Evolutionary conservation across 2,888 invertebrate species (phyloP).

Genomic region (Xanthorhoe designata): DNA sequence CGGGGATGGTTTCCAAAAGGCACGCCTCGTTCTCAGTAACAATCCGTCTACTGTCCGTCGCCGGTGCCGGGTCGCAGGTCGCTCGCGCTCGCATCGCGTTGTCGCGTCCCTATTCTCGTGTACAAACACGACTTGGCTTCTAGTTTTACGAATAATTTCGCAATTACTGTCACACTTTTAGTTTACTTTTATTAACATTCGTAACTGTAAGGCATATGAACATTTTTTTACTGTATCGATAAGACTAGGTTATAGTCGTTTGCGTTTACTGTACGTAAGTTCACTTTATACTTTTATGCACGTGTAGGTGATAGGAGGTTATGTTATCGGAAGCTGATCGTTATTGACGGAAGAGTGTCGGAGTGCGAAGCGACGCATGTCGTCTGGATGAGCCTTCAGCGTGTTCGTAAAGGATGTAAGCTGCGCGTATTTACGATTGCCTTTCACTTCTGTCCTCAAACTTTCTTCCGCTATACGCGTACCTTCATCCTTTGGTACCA

Average conservation of each 20-base stretch:
- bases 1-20: conserved; percentile 76
- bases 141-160: conserved; percentile 74
- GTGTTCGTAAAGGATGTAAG: conserved; percentile 50
- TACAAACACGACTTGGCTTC: conserved; percentile 81
- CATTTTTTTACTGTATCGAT: conserved; percentile 67
- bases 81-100: conserved; percentile 65
- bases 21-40: conserved; percentile 82
- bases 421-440: conserved; percentile 52
- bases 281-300: conserved; percentile 82
- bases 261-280: conserved; percentile 75
- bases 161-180: conserved; percentile 71
- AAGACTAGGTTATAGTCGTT: conserved; percentile 80
- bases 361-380: conserved; percentile 66
- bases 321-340: conserved; percentile 79
- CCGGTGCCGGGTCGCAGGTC: conserved; percentile 65
- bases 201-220: conserved; percentile 70
- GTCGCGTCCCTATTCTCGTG: conserved; percentile 74
- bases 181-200: conserved; percentile 71
- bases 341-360: conserved; percentile 75
- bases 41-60: conserved; percentile 84
- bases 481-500: conserved; percentile 48
- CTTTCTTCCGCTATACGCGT: conserved; percentile 55
- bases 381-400: conserved; percentile 60
- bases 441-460: conserved; percentile 50
- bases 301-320: conserved; percentile 76